These are phyloP conservation scores for Parazoanthus atlanticus DNA, from an alignment of 92 coral and sea anemone genomes.

Conservation along the genomic window DNA sequence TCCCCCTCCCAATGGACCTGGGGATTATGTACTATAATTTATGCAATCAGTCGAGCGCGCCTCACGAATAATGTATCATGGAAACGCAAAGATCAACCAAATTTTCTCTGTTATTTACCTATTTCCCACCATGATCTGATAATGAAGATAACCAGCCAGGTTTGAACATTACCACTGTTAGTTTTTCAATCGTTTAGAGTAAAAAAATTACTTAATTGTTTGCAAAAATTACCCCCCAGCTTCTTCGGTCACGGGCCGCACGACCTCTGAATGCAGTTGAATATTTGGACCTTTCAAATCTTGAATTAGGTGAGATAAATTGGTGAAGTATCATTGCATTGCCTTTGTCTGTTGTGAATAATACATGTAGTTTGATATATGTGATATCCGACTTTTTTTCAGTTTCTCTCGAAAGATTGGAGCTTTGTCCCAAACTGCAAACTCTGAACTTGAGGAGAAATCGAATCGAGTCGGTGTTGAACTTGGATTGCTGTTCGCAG, in stretches of 20 bases:
- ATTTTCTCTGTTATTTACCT: not conserved
- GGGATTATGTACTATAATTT: not conserved
- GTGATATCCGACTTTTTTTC: not conserved
- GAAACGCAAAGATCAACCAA: not conserved
- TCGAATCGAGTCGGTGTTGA: conserved; percentile 80
- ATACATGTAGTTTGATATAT: not conserved
- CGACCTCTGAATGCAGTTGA: conserved; percentile 85
- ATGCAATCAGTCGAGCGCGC: conserved; percentile 15
- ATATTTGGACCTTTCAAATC: conserved; percentile 89
- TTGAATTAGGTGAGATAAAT: conserved; percentile 74
- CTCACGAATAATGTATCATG: not conserved
- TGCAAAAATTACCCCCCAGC: conserved; percentile 55
- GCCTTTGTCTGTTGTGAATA: conserved; percentile 9
- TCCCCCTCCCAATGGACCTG: too few species aligned
- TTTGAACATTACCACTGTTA: conserved; percentile 29
- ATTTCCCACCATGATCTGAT: conserved; percentile 43
- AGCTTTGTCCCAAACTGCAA: conserved; percentile 90
- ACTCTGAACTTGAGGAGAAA: conserved; percentile 78
- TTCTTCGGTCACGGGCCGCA: conserved; percentile 88
- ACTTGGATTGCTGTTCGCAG: conserved; percentile 86
- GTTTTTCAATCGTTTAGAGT: not conserved
- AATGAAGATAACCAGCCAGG: conserved; percentile 93
- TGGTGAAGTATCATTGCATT: not conserved
- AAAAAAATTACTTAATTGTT: conserved; percentile 1
- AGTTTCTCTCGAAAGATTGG: conserved; percentile 91